Evolutionary conservation across 2,113 vertebrate species (phyloP), one percentile per base, ranked within the genome.

Genomic region (Bostrychus sinensis): DNA sequence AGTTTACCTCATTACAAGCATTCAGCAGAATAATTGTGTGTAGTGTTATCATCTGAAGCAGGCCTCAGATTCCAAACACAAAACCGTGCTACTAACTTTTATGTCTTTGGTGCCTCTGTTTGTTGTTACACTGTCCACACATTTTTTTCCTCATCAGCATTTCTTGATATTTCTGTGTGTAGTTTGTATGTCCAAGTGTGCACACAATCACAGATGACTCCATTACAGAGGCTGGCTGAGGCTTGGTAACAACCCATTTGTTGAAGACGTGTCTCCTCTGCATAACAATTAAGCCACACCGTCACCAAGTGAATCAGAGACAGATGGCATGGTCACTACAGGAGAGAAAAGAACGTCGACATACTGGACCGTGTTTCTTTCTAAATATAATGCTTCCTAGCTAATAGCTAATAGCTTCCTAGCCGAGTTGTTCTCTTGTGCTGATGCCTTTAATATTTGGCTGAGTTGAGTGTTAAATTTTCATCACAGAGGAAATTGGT

Each of bases 251-350:
- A 59, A 61, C 78, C 69, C 38, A 59, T 73, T 81, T 66, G 62
- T 72, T 66, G 56, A 65, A 69, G 64, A 57, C 56, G 28, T 62
- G 32, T 53, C 68, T 68, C 63, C 63, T 53, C 62, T 75, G 71
- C 70, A 91, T 86, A 78, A 84, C 74, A 87, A 89, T 89, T 84
- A 82, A 75, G 67, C 59, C 16, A 66, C 72, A 64, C 86, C 26
- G 71, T 80, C 64, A 65, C 62, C 23, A 69, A 62, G 72, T 67
- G 78, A 74, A 81, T 82, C 85, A 67, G 65, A 77, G 78, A 87
- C 76, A 86, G 87, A 91, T 88, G 86, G 80, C 62, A 48, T 48
- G 56, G 55, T 71, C 58, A 57, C 45, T 67, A 70, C 69, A 72
- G 58, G 41, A 60, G 22, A 19, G 43, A 25, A 62, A 61, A 65